phyloP scores from a whole-genome alignment of 1,140 invertebrate genomes.

The Meloidogyne chitwoodi region DNA sequence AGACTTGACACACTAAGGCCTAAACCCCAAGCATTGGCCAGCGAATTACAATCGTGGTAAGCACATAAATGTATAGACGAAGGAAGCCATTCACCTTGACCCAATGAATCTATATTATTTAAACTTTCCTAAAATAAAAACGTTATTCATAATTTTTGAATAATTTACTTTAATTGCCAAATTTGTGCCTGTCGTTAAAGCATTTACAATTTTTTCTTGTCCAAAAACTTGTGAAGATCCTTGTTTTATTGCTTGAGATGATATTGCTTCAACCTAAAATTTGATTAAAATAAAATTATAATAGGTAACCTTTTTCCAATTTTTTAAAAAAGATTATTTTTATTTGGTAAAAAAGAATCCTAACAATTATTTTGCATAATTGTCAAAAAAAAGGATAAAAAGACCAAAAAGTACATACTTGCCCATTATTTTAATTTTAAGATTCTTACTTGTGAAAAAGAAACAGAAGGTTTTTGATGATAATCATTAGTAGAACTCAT shows the following conservation, averaged over 20 bases:
- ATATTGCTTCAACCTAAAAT: not conserved
- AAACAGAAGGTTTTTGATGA: not conserved
- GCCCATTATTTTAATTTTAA: not conserved
- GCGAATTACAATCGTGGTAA: constrained; percentile 56
- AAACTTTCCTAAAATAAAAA: not conserved
- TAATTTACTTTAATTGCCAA: not conserved
- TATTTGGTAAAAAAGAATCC: too few species aligned
- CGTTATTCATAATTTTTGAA: not conserved
- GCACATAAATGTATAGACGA: constrained; percentile 52
- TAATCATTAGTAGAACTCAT: not conserved
- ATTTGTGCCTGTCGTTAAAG: not conserved
- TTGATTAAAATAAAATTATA: not conserved
- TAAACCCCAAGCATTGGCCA: constrained; percentile 53
- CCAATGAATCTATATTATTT: not conserved
- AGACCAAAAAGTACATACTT: too few species aligned
- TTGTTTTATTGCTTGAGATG: not conserved
- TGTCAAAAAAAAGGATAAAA: too few species aligned
- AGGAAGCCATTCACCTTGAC: constrained; percentile 41
- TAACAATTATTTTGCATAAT: too few species aligned
- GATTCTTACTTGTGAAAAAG: not conserved
- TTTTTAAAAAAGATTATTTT: too few species aligned
- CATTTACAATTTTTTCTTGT: not conserved
- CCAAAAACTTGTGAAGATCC: not conserved
- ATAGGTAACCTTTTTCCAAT: not conserved
- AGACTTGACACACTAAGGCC: constrained; percentile 42